Evolutionary conservation across 2,113 vertebrate genomes (phyloP).

Genomic region (Xenopus borealis): DNA sequence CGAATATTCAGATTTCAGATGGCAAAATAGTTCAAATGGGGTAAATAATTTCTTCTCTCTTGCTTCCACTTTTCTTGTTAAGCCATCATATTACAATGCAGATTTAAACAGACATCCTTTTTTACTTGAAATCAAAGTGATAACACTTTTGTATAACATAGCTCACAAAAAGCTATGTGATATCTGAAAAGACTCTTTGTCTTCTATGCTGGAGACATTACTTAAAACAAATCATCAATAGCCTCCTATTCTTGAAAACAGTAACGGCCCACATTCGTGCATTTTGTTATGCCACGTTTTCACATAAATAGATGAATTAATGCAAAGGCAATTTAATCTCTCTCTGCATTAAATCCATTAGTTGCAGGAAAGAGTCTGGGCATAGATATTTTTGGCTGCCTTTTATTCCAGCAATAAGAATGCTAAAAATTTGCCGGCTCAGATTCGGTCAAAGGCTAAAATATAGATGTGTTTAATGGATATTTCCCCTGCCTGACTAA

Average conservation of each 20-base stretch:
- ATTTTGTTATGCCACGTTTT: constrained; percentile 26
- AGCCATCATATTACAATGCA: too few relatives aligned
- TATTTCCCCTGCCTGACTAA: constrained; percentile 58
- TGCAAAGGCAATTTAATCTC: constrained; percentile 34
- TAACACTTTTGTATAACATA: too few relatives aligned
- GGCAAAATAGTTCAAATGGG: too few relatives aligned
- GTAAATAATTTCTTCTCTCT: too few relatives aligned
- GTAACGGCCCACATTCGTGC: constrained; percentile 5
- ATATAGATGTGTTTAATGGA: constrained; percentile 60
- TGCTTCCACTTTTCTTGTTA: too few relatives aligned
- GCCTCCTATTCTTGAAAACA: constrained; percentile 9
- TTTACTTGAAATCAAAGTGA: too few relatives aligned
- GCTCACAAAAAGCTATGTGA: too few relatives aligned
- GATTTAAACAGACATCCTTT: too few relatives aligned
- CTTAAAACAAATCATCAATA: neutral
- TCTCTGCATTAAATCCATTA: constrained; percentile 9
- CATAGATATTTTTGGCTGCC: constrained; percentile 48
- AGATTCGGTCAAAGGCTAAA: constrained; percentile 61
- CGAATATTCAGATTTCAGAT: too few relatives aligned
- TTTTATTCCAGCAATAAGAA: constrained; percentile 56
- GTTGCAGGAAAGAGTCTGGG: neutral
- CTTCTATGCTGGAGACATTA: too few relatives aligned
- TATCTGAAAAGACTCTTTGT: too few relatives aligned
- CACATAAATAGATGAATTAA: constrained; percentile 42
- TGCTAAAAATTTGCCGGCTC: constrained; percentile 63